Conservation (phyloP, 2,888 invertebrate genomes). For the Dynastes grantii region DNA sequence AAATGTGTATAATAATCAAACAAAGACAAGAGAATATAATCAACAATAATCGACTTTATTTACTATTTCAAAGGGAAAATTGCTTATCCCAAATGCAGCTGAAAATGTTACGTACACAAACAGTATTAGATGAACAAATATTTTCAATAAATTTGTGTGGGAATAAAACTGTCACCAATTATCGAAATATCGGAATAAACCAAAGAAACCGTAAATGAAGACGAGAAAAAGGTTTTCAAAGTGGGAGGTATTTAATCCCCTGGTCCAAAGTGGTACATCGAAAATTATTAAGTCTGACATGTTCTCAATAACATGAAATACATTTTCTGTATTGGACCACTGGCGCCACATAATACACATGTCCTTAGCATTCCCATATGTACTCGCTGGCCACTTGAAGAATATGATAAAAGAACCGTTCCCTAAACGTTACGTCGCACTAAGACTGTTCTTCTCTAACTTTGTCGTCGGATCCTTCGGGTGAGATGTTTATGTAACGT, state of each 20-base stretch:
- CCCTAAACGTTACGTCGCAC: background rate
- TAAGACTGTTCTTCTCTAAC: constrained; percentile 13
- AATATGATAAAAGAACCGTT: constrained; percentile 52
- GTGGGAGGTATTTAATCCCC: constrained; percentile 52
- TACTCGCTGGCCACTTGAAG: constrained; percentile 61
- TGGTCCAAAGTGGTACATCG: constrained; percentile 43
- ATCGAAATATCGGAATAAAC: constrained; percentile 11
- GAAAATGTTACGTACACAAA: background rate
- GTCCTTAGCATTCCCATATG: constrained; percentile 63
- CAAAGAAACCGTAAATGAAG: background rate
- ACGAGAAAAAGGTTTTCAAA: background rate
- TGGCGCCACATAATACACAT: constrained; percentile 65
- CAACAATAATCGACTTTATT: background rate
- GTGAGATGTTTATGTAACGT: constrained; percentile 1
- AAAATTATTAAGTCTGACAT: constrained; percentile 50
- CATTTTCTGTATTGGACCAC: constrained; percentile 53
- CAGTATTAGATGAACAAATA: background rate
- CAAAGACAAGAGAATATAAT: background rate
- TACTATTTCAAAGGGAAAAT: background rate
- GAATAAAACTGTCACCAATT: background rate
- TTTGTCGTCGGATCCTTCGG: background rate
- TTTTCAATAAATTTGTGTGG: background rate
- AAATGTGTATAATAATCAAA: background rate
- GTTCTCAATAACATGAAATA: constrained; percentile 50
- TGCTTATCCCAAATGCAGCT: background rate